These are phyloP conservation scores for Celastrina argiolus DNA, from an alignment of 2,888 invertebrate genomes.

Conservation along the genomic window DNA sequence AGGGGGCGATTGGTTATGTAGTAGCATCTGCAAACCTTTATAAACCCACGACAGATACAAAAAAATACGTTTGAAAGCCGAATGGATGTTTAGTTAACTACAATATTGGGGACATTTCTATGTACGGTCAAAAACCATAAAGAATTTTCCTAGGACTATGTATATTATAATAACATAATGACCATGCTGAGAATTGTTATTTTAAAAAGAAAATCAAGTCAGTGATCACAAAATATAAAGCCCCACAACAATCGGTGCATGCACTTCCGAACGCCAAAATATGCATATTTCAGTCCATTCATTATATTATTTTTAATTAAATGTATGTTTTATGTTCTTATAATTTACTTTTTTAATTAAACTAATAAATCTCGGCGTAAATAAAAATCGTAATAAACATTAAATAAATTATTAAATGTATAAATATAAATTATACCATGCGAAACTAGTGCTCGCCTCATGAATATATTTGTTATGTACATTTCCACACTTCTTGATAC, in stretches of 20 bases:
- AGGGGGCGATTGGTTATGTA: too few relatives aligned
- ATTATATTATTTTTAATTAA: neutral
- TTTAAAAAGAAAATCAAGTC: too few relatives aligned
- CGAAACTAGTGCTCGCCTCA: neutral
- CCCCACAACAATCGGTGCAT: neutral
- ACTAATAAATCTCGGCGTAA: neutral
- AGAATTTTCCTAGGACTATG: too few relatives aligned
- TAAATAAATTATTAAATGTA: conserved; percentile 5
- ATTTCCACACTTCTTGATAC: neutral
- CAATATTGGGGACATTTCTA: too few relatives aligned
- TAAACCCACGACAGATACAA: too few relatives aligned
- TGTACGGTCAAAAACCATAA: too few relatives aligned
- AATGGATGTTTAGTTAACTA: too few relatives aligned
- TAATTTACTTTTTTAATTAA: conserved; percentile 19
- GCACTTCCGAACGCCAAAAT: neutral
- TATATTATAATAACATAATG: too few relatives aligned
- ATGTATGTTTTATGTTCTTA: neutral
- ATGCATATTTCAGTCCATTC: neutral
- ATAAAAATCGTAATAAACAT: conserved; percentile 18
- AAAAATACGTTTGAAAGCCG: too few relatives aligned
- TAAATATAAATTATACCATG: conserved; percentile 17
- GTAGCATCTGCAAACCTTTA: too few relatives aligned
- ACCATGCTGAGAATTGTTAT: too few relatives aligned
- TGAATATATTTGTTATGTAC: conserved; percentile 4
- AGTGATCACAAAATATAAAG: neutral